Conservation (phyloP, 2,113 vertebrate genomes). For the Rhipidura dahli region DNA sequence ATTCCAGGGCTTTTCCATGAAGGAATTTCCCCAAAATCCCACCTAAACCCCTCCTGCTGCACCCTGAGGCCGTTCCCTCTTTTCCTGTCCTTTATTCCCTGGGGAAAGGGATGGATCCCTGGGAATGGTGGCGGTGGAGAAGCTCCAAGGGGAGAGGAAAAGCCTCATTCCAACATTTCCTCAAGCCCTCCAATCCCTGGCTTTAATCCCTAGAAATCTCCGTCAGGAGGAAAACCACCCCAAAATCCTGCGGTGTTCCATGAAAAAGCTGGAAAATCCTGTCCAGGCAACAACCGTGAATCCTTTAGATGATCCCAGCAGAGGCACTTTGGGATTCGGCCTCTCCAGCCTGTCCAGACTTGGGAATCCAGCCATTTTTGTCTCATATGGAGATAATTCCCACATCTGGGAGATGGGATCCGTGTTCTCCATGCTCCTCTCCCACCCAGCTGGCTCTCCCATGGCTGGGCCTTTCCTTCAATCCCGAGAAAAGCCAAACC, state of each 20-base stretch:
- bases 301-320: accelerated
- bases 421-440: accelerated
- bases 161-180: not conserved
- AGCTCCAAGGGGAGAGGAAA: not conserved
- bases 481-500: not conserved
- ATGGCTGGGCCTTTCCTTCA: not conserved
- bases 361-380: not conserved
- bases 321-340: not conserved
- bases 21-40: not conserved
- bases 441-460: accelerated
- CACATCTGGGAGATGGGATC: not conserved
- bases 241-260: accelerated
- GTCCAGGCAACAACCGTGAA: accelerated
- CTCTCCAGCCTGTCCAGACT: not conserved
- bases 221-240: not conserved
- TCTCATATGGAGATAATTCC: accelerated
- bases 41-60: not conserved
- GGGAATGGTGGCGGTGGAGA: not conserved
- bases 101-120: not conserved
- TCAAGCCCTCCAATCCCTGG: accelerated
- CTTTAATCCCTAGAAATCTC: not conserved
- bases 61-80: not conserved
- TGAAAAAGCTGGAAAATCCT: not conserved
- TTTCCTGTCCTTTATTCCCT: not conserved
- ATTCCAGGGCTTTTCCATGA: not conserved